phyloP scores from a whole-genome alignment of 2,797 vertebrate genomes.

The Coreius guichenoti region DNA sequence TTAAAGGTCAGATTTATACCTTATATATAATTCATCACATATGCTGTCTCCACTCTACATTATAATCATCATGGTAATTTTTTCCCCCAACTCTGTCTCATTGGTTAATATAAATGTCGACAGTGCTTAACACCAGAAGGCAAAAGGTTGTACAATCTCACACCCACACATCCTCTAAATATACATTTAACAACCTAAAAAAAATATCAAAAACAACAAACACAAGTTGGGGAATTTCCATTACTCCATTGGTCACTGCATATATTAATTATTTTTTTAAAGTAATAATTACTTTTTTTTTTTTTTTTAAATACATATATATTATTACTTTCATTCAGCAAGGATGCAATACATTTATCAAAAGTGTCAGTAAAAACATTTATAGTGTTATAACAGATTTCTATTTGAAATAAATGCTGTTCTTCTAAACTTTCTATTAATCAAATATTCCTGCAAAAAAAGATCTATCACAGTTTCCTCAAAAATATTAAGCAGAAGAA shows the following conservation, averaged over 20 bases:
- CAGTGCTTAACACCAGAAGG: neutral
- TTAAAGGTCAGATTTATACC: neutral
- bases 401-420: too few relatives aligned
- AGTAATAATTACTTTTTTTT: too few relatives aligned
- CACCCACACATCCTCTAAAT: constrained; percentile 37
- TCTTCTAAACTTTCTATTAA: too few relatives aligned
- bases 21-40: constrained; percentile 8
- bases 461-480: neutral
- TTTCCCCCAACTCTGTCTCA: neutral
- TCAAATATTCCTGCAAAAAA: too few relatives aligned
- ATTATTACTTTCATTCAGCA: too few relatives aligned
- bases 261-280: too few relatives aligned
- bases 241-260: neutral
- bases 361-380: too few relatives aligned
- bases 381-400: too few relatives aligned
- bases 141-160: neutral
- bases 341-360: too few relatives aligned
- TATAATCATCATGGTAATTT: neutral
- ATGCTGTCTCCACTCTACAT: neutral
- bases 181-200: neutral
- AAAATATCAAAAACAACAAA: constrained; percentile 11
- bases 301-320: too few relatives aligned
- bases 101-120: neutral
- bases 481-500: neutral
- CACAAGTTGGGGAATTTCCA: constrained; percentile 9